Base-by-base conservation (phyloP, 2,888 invertebrate species). In the Gisinianus flammeolus region DNA sequence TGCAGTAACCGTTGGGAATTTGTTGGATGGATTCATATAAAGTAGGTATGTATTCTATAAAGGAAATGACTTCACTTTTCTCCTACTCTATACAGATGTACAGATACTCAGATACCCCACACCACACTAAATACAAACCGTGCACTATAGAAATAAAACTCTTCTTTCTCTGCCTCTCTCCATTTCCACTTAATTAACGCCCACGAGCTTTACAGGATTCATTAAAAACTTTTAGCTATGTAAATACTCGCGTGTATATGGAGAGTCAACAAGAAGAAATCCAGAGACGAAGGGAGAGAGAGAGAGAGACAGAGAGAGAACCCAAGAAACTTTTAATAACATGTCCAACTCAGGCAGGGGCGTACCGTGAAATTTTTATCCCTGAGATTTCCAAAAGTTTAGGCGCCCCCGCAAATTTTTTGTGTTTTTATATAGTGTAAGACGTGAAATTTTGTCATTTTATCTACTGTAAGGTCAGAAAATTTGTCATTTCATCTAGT, bases 151-250 rank as follows among this genome's bases (percentile, higher is more conserved):
- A 44, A 69, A 69, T 44, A 69, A 44, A 69, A 69, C 8, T 62
- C 62, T 62, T 44, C 19, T 44, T 44, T 44, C 44, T 44, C 44
- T 44, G 3, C 44, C 2, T 44, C 19, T 44, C 69, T 69, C 44
- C 30, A 44, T 69, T 44, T 69, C 69, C 69, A 69, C 69, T 69
- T 69, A 69, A 69, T 69, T 69, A 69, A 69, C 35, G 69, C 44
- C 69, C 69, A 69, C 44, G 10, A n/a, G 68, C 35, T 69, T 22
- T 69, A 69, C 26, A 69, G 44, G 35, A 69, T 69, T 69, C 69
- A 69, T 69, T 69, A 69, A 69, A 69, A 69, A 69, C 69, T 69
- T 69, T 69, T 12, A 35, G 69, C 44, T 44, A 69, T 69, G 69
- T 69, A 69, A 69, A 44, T 69, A 69, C 58, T 58, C 58, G 58